Conservation (phyloP, 1,140 invertebrate genomes). For the Yoshiicerus persimilis region DNA sequence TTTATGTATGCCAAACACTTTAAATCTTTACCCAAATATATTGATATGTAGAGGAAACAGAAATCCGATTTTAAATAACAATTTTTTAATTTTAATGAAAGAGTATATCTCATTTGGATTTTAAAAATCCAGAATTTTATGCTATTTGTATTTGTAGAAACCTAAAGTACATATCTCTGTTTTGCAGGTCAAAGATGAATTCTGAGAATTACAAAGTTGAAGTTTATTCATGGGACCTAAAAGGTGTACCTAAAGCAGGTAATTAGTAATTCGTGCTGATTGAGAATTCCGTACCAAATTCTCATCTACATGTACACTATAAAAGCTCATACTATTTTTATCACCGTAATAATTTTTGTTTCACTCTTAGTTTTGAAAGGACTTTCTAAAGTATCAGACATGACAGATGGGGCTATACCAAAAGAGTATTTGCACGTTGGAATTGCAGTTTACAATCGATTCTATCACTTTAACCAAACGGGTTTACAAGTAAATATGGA, state of each 20-base stretch:
- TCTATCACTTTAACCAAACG: not conserved
- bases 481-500: not conserved
- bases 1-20: too few relatives aligned
- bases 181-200: not conserved
- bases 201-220: not conserved
- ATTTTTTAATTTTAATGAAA: too few relatives aligned
- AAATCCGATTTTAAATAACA: too few relatives aligned
- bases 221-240: not conserved
- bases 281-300: not conserved
- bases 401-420: not conserved
- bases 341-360: not conserved
- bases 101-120: too few relatives aligned
- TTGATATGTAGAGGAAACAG: too few relatives aligned
- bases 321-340: not conserved
- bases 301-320: not conserved
- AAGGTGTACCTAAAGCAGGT: not conserved
- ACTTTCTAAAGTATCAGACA: not conserved
- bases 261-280: not conserved
- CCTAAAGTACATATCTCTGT: not conserved
- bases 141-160: not conserved
- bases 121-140: too few relatives aligned
- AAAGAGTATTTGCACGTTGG: not conserved
- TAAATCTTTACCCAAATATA: too few relatives aligned
- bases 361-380: not conserved
- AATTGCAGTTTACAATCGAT: not conserved